These are phyloP conservation scores for Gymnoscelis rufifasciata DNA, from an alignment of 2,888 invertebrate species.

Conservation along the genomic window DNA sequence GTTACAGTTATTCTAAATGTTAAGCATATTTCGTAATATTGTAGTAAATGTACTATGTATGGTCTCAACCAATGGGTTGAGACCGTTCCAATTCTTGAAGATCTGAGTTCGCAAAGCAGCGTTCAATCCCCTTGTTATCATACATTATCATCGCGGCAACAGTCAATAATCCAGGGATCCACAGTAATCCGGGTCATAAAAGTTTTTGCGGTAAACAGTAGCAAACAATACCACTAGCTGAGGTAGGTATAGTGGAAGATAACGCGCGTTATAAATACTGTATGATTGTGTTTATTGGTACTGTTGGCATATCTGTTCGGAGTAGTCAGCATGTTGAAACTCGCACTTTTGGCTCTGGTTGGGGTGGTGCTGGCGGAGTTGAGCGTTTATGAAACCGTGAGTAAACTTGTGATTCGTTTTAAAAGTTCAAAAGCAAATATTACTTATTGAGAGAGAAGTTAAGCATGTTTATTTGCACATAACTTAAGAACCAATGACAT, in stretches of 20 bases:
- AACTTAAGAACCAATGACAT: no score
- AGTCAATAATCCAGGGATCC: slow-evolving; percentile 12
- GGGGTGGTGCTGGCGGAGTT: slow-evolving; percentile 6
- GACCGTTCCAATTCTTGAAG: no score
- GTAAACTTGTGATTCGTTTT: background rate
- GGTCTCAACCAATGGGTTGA: no score
- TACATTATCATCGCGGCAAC: slow-evolving; percentile 1
- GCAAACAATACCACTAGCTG: slow-evolving; percentile 1
- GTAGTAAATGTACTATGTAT: no score
- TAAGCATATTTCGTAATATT: no score
- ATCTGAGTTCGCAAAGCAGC: no score
- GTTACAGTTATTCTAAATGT: no score
- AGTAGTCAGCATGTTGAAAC: slow-evolving; percentile 10
- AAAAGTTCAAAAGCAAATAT: no score
- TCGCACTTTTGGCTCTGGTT: slow-evolving; percentile 9
- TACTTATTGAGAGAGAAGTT: no score
- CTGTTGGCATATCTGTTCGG: slow-evolving; percentile 4
- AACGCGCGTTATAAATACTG: slow-evolving; percentile 16
- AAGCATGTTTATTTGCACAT: no score
- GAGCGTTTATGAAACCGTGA: slow-evolving; percentile 22
- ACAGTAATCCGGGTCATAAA: slow-evolving; percentile 7
- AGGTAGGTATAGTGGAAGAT: slow-evolving; percentile 6
- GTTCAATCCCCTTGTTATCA: no score
- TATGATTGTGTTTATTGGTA: background rate
- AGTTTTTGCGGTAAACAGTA: slow-evolving; percentile 1